A percentile compares a stretch with the other conserved stretches of the same genome.
phyloP scores from a whole-genome alignment of 2,113 vertebrate species.

The Bambusicola thoracicus region DNA sequence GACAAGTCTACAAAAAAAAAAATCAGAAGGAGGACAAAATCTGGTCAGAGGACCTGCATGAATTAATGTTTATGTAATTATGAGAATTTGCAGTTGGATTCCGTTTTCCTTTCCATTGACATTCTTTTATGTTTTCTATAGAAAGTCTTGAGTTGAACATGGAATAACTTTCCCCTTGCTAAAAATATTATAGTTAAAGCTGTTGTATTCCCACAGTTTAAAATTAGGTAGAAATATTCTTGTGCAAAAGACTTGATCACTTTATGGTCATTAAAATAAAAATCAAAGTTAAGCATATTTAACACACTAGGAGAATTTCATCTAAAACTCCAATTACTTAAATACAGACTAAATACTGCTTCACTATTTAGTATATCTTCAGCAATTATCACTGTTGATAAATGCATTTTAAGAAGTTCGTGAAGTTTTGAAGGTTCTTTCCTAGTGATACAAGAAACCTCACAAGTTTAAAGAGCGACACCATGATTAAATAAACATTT shows the following conservation, averaged over 20 bases:
- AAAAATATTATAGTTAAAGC: background rate
- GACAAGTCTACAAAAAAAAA: background rate
- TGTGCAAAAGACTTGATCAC: conserved; percentile 1
- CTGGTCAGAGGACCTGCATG: background rate
- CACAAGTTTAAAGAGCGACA: conserved; percentile 38
- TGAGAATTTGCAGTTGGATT: background rate
- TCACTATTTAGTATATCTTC: conserved; percentile 46
- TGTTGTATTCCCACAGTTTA: background rate
- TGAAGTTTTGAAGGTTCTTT: conserved; percentile 45
- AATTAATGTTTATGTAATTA: conserved; percentile 42
- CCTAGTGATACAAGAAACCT: conserved; percentile 41
- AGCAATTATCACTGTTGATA: conserved; percentile 56
- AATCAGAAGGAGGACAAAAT: background rate
- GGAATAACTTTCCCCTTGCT: background rate
- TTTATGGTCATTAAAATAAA: background rate
- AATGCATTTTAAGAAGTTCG: conserved; percentile 53
- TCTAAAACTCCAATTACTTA: conserved; percentile 58
- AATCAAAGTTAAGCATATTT: conserved; percentile 36
- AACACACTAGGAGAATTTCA: conserved; percentile 34
- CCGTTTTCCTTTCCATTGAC: conserved; percentile 16
- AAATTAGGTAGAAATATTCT: conserved; percentile 18
- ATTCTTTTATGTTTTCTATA: background rate
- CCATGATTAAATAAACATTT: conserved; percentile 69
- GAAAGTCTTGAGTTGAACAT: background rate
- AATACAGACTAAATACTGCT: conserved; percentile 31